These are phyloP conservation scores for Drosophila arizonae DNA, from an alignment of 1,140 invertebrate species.

Conservation along the genomic window DNA sequence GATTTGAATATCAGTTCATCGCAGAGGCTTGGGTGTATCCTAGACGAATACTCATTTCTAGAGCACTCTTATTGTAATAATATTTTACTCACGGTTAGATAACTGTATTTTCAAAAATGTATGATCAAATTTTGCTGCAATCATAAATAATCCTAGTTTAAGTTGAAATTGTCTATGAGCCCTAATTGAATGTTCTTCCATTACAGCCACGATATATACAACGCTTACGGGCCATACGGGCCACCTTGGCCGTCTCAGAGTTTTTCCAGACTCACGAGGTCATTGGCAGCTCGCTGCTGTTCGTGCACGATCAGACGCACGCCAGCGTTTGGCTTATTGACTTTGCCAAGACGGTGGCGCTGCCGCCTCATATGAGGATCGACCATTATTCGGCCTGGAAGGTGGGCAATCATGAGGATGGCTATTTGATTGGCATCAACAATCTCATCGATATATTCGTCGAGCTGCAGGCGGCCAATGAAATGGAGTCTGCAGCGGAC, in stretches of 20 bases:
- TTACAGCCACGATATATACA: constrained; percentile 92
- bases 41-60: too few relatives aligned
- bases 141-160: too few relatives aligned
- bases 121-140: too few relatives aligned
- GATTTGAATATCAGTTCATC: too few relatives aligned
- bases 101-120: too few relatives aligned
- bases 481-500: constrained; percentile 26
- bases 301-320: constrained; percentile 95
- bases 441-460: constrained; percentile 95
- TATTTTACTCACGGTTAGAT: too few relatives aligned
- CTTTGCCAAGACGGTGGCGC: constrained; percentile 96
- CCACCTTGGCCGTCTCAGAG: constrained; percentile 90
- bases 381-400: constrained; percentile 94
- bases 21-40: too few relatives aligned
- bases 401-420: constrained; percentile 99
- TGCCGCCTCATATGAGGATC: constrained; percentile 90
- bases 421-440: constrained; percentile 96
- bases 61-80: too few relatives aligned
- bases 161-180: background rate
- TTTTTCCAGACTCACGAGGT: constrained; percentile 97
- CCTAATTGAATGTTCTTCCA: constrained; percentile 22
- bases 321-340: constrained; percentile 99
- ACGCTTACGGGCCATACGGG: constrained; percentile 91
- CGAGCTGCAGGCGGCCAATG: constrained; percentile 67
- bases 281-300: constrained; percentile 97